phyloP scores from a whole-genome alignment of 2,113 vertebrate genomes.

The Climacteris rufus region DNA sequence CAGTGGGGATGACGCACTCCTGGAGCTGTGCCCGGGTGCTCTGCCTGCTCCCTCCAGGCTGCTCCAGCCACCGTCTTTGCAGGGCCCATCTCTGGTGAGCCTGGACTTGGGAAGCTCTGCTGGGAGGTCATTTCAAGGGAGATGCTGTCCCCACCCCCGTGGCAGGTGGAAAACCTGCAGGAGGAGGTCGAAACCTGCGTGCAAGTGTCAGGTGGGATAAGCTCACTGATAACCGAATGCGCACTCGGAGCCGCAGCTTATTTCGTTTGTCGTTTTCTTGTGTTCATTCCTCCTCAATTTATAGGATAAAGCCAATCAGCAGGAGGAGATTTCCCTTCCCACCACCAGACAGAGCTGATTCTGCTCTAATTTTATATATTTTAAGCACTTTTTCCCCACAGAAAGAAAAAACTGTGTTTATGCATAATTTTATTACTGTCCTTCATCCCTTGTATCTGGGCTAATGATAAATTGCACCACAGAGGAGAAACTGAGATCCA shows the following conservation, averaged over 20 bases:
- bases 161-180: neutral
- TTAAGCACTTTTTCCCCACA: neutral
- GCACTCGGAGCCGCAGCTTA: fast-evolving
- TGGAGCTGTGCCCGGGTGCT: fast-evolving
- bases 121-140: neutral
- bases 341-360: neutral
- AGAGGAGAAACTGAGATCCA: neutral
- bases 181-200: neutral
- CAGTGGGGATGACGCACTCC: fast-evolving
- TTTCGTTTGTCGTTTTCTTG: neutral
- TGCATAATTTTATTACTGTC: neutral
- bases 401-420: neutral
- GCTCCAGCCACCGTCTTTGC: neutral
- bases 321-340: neutral
- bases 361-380: neutral
- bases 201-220: neutral
- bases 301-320: neutral
- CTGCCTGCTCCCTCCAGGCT: neutral
- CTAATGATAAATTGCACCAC: neutral
- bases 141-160: fast-evolving
- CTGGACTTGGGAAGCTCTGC: neutral
- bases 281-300: neutral
- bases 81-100: neutral
- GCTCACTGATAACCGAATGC: fast-evolving
- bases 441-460: neutral